Percentiles rank a stretch among this genome's conserved stretches.
Evolutionary conservation across 2,888 invertebrate species (phyloP).

Genomic region (Eristalinus aeneus): DNA sequence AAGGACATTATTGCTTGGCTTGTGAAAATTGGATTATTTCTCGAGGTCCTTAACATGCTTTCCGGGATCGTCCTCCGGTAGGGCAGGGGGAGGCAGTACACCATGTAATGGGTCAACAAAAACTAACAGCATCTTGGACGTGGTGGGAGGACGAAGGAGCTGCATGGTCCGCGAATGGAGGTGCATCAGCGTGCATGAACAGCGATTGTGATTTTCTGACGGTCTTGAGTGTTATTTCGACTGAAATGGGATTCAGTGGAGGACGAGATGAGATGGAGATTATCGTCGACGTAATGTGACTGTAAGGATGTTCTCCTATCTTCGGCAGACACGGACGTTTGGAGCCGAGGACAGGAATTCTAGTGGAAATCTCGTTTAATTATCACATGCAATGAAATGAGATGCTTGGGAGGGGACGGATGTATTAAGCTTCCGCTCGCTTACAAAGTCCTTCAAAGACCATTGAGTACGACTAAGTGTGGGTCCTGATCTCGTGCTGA

Average conservation of each 20-base stretch:
- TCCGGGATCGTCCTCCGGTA: not conserved
- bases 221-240: not conserved
- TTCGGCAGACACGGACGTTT: not conserved
- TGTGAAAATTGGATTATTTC: constrained; percentile 67
- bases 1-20: constrained; percentile 66
- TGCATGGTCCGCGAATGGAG: constrained; percentile 21
- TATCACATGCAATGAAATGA: not conserved
- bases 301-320: not conserved
- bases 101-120: constrained; percentile 56
- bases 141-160: constrained; percentile 36
- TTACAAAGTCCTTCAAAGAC: no score
- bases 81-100: constrained; percentile 6
- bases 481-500: no score
- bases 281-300: not conserved
- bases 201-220: not conserved
- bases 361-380: not conserved
- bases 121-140: constrained; percentile 55
- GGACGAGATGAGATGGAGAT: not conserved
- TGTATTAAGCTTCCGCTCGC: no score
- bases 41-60: constrained; percentile 38
- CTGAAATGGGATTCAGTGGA: not conserved
- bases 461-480: no score
- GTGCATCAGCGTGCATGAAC: not conserved
- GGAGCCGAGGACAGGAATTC: not conserved
- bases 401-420: not conserved